Base-by-base conservation (phyloP, 2,888 invertebrate genomes). In the Bedellia somnulentella region DNA sequence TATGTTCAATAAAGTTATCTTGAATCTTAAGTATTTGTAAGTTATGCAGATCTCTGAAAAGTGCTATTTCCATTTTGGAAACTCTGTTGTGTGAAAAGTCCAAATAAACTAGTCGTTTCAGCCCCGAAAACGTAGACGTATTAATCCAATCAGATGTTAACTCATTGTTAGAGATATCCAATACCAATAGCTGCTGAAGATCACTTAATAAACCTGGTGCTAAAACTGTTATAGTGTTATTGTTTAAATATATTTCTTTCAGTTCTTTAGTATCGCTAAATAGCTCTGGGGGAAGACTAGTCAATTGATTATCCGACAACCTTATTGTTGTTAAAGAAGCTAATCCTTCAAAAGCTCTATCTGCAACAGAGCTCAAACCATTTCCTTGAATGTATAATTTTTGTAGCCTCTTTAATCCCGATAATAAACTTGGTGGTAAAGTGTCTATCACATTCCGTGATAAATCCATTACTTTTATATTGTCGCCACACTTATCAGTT, bases 81-180 rank as follows among this genome's bases (percentile, higher is more conserved):
- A 92, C 83, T 43, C 83, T 76, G 55, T 92, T 92, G 52, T 81
- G 81, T 27, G 89, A 87, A 40, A 90, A 76, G 52, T 89, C 88
- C 35, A 92, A 68, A 40, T 87, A 86, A 15, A 88, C 84, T 9
- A 92, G 76, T 35, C 89, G 78, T 43, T 87, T 82, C 23, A 91
- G 70, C 42, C 89, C 88, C 27, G 83, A 78, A 57, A 91, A 90
- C 8, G 89, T 89, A 2, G 85, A 86, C 13, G 88, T 81, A 52
- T 87, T 88, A 37, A 89, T 86, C 89, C 88, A 89, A 51, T 89
- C 89, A 27, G 87, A 83, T 3, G 87, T 86, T 36, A 92, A 67
- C 59, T 89, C 87, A 55, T 90, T 90, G 43, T 82, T 82, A 15
- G 88, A 87, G 45, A 90, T 63, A 61, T 90, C 89, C 36, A 90